Evolutionary conservation across 2,888 invertebrate genomes (phyloP).

Genomic region (Sarcophaga variegata): DNA sequence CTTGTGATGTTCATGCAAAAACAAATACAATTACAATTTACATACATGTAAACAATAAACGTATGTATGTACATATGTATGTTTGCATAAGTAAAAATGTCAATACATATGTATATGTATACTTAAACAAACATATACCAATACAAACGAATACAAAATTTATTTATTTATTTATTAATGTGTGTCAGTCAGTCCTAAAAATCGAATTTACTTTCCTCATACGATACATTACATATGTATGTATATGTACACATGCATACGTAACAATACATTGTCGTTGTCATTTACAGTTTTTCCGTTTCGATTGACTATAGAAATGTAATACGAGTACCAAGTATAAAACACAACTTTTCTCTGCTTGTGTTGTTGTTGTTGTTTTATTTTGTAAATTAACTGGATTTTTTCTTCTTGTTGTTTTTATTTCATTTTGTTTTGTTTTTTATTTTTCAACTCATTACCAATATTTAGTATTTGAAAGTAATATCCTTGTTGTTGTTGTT

Average conservation of each 20-base stretch:
- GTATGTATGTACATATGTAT: not conserved
- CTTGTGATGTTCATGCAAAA: slow-evolving; percentile 10
- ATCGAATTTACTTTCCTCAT: slow-evolving; percentile 44
- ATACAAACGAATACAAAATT: not conserved
- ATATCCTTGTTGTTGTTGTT: too few species aligned
- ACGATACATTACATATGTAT: not conserved
- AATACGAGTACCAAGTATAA: not conserved
- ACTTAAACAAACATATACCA: not conserved
- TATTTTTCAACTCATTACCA: too few species aligned
- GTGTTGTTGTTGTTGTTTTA: slow-evolving; percentile 22
- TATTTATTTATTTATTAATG: slow-evolving; percentile 57
- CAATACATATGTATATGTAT: slow-evolving; percentile 18
- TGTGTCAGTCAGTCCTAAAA: slow-evolving; percentile 50
- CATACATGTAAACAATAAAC: not conserved
- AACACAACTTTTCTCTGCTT: too few species aligned
- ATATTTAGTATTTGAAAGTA: too few species aligned
- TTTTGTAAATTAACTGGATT: not conserved
- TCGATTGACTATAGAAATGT: slow-evolving; percentile 19
- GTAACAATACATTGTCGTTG: not conserved
- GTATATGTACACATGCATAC: too few species aligned
- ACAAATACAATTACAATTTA: not conserved
- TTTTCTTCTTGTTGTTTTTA: too few species aligned
- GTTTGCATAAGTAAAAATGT: not conserved
- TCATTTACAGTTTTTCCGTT: not conserved
- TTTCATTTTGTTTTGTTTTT: too few species aligned